Base-by-base conservation (phyloP, 1,140 invertebrate species). In the Brachionus rubens region DNA sequence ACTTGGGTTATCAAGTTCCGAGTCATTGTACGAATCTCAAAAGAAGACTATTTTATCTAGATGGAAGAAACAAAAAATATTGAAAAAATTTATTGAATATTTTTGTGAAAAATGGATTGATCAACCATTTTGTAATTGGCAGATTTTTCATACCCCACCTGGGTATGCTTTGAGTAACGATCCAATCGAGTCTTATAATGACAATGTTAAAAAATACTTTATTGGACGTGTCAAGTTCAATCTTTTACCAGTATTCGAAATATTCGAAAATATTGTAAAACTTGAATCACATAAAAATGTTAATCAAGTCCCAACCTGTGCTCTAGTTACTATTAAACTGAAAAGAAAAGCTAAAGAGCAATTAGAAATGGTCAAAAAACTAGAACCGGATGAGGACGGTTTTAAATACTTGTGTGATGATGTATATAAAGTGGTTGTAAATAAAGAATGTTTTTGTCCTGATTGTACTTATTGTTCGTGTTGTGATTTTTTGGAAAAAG, bases 191-290 rank as follows among this genome's bases (percentile, higher is more conserved):
- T 56, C 26, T 56, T 56, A 30, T 24, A 56, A 59, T 36, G 33
- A 59, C 16, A 59, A 59, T 33, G 33, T 59, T 59, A 59, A 59
- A 36, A 19, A 24, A 16, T 28, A 59, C 33, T 59, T 59, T 59
- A 59, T 30, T 33, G 54, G 33, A 33, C 30, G 54, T 3, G 33
- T 33, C 30, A 59, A 59, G 33, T 59, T 33, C 33, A 59, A 59
- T 59, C 33, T 59, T 33, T 30, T 59, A 14, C 54, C 54, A 33
- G 54, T 59, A 33, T 59, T 59, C 33, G 54, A 59, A 59, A 59
- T 59, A n/a, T 59, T 59, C 33, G 54, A 59, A 59, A 59, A 59
- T n/a, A 12, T 59, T 33, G 14, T 59, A 33, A 59, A 14, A 30
- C 54, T 59, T n/a, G 54, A 59, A 30, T 59, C 26, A 33, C 10